Percentiles rank a stretch among this genome's conserved stretches.
phyloP scores from a whole-genome alignment of 2,888 invertebrate species.

The Sarcophaga subvicina region DNA sequence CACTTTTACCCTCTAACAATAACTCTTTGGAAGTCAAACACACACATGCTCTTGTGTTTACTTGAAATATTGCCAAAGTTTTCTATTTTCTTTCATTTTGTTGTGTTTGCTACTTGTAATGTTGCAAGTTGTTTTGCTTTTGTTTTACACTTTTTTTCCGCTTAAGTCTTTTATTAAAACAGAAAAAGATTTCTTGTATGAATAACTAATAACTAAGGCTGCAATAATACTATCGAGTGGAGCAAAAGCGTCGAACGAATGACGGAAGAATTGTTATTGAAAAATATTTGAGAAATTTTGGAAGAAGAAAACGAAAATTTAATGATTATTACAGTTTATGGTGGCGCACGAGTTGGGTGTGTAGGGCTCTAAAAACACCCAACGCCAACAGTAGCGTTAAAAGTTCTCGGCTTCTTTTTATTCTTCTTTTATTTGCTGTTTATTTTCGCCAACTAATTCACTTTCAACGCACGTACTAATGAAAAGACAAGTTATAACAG shows the following conservation, averaged over 20 bases:
- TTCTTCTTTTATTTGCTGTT: constrained; percentile 39
- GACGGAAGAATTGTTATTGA: constrained; percentile 31
- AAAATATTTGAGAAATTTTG: constrained; percentile 23
- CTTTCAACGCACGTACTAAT: constrained; percentile 70
- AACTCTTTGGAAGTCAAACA: too few relatives aligned
- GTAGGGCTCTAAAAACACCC: too few relatives aligned
- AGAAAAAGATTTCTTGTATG: too few relatives aligned
- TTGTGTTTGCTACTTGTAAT: too few relatives aligned
- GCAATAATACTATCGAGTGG: background rate
- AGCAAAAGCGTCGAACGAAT: background rate
- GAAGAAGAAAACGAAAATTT: constrained; percentile 25
- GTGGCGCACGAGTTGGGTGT: background rate
- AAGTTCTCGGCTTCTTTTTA: background rate
- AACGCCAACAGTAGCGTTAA: background rate
- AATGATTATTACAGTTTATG: constrained; percentile 41
- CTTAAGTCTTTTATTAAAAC: too few relatives aligned
- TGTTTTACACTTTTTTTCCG: too few relatives aligned
- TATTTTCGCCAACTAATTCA: constrained; percentile 67
- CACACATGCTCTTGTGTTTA: too few relatives aligned
- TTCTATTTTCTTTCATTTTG: too few relatives aligned
- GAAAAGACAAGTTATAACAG: background rate
- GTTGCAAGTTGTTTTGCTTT: too few relatives aligned
- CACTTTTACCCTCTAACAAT: background rate
- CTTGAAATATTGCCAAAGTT: too few relatives aligned
- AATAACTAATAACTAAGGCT: background rate